Percentiles rank a stretch among this genome's conserved stretches.
Conservation (phyloP, 2,113 vertebrate species). For the Tiliqua scincoides region DNA sequence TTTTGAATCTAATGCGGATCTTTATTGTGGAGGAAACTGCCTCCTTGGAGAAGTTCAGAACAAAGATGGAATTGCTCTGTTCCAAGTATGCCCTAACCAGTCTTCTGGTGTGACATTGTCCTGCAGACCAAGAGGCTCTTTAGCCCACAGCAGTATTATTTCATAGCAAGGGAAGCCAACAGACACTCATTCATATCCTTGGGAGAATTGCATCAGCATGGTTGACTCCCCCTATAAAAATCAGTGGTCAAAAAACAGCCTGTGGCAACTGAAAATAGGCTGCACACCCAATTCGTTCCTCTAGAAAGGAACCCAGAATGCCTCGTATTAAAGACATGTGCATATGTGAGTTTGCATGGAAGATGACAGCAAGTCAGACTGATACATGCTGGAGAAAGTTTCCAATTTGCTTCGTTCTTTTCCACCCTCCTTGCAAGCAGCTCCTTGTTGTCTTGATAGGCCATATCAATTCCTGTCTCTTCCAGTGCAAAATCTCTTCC, state of each 20-base stretch:
- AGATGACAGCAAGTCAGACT: background rate
- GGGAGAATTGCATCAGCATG: background rate
- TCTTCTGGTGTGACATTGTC: background rate
- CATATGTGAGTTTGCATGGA: background rate
- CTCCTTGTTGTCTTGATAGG: background rate
- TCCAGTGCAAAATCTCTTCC: background rate
- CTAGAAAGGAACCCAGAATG: background rate
- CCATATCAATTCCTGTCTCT: background rate
- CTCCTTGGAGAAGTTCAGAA: background rate
- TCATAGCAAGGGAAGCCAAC: background rate
- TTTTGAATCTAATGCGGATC: too few species aligned
- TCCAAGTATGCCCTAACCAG: background rate
- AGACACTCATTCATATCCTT: background rate
- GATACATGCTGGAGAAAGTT: background rate
- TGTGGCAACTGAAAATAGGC: background rate
- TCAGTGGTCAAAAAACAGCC: background rate
- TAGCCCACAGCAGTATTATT: too few species aligned
- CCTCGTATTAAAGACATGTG: background rate
- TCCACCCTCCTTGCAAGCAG: too few species aligned
- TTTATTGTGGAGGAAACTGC: background rate
- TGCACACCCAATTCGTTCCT: background rate
- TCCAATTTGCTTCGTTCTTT: background rate
- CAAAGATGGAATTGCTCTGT: background rate
- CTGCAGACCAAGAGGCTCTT: background rate
- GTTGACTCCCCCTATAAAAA: background rate